Evolutionary conservation across 2,888 invertebrate genomes (phyloP), one percentile per base, ranked within the genome.

Genomic region (Odontocolon sp.): DNA sequence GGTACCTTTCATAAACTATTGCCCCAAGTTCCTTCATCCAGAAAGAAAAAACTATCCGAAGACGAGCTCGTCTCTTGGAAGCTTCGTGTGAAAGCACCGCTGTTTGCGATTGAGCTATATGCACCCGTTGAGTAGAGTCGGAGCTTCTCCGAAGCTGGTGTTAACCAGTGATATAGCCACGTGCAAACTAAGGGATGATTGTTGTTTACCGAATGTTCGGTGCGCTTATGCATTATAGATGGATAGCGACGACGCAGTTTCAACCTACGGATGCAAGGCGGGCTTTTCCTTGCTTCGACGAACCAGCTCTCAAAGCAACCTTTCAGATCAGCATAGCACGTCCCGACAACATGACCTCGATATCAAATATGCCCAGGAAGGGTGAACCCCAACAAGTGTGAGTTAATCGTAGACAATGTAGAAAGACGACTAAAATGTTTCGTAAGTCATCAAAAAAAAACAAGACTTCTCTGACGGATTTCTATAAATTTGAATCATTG

Each of bases 211-310:
- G 14, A 74, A 64, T 38, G 70, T 78, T 77, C 47, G 23, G 26
- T 26, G 16, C 64, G 42, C 68, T 79, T 77, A 42, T 77, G 57
- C 83, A 82, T 88, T 91, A 18, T 88, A 95, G 95, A 91, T 96
- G 95, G 95, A 92, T 96, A 85, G 96, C 95, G 5, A 94, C 95
- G 0, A 95, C 96, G 2, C 96, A 96, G 90, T 96, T 96, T 88
- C 95, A 96, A 87, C 94, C 96, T 1, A 96, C 96, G 57, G 96
- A 96, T 85, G 96, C 96, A 0, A 92, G 96, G 11, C 93, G 94
- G 72, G 96, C 96, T 3, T 96, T 97, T 90, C 97, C 96, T 0
- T 97, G 96, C 90, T 96, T 96, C 91, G 97, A 97, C 89, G 96
- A 97, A 88, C 97, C 97, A 0, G 95, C 95, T 0, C 90, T 96